Base-by-base conservation (phyloP, 2,888 invertebrate genomes). In the Clistopyga incitator region DNA sequence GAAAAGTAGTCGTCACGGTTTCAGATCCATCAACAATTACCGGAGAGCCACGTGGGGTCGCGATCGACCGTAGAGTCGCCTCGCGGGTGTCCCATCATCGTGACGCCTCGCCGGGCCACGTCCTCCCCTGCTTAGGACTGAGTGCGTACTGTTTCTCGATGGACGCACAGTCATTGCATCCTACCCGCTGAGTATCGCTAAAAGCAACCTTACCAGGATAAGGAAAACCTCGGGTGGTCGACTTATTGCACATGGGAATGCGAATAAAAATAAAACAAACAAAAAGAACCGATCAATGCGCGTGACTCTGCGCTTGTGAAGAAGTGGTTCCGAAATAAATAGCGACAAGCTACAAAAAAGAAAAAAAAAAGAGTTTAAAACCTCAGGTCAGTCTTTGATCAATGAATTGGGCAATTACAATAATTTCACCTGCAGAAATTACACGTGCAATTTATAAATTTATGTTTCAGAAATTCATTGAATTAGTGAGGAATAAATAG, bases 241-340 rank as follows among this genome's bases (percentile, higher is more conserved):
- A 86, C 86, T 89, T 90, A 90, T 90, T 90, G 89, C 86, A 25
- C 85, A 70, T 84, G 81, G 79, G 82, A 85, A 61, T 78, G 86
- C 82, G 85, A 85, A 87, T 84, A 52, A 64, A 59, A 38, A 15
- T 56, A 38, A 29, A 29, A 29, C 4, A 29, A 29, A 72, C 65
- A n/a, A 56, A 25, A 42, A n/a, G 1, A 10, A 6, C 29, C 61
- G 18, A 61, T 61, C 61, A 10, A 61, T 61, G 38, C 61, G 6
- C 2, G 0, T 29, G 18, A 20, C 34, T 61, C 11, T 18, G 4
- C 4, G 34, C n/a, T n/a, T n/a, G n/a, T n/a, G n/a, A n/a, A n/a
- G n/a, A n/a, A n/a, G n/a, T n/a, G n/a, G n/a, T n/a, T n/a, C n/a
- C n/a, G n/a, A n/a, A n/a, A n/a, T n/a, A n/a, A n/a, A n/a, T n/a